Evolutionary conservation across 2,888 invertebrate genomes (phyloP).

Genomic region (Chironomus riparius): DNA sequence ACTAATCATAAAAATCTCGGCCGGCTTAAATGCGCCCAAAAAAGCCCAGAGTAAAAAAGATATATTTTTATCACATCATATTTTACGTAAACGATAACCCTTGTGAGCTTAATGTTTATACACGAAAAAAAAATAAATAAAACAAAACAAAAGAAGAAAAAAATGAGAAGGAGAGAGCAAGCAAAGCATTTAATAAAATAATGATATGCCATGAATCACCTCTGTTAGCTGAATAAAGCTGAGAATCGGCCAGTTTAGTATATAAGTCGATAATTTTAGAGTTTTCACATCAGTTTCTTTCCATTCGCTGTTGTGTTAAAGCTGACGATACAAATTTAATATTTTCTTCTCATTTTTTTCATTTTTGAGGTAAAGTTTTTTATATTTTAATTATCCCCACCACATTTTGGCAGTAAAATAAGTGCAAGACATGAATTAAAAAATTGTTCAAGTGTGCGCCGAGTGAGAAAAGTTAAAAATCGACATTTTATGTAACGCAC

Average conservation of each 20-base stretch:
- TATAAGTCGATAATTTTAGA: constrained; percentile 24
- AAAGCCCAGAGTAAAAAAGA: too few species aligned
- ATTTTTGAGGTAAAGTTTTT: background rate
- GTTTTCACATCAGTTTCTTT: constrained; percentile 26
- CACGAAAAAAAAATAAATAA: too few species aligned
- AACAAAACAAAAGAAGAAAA: background rate
- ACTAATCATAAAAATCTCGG: too few species aligned
- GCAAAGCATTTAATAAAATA: background rate
- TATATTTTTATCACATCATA: too few species aligned
- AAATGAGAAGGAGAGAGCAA: background rate
- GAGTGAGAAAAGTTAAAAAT: background rate
- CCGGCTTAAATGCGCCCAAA: too few species aligned
- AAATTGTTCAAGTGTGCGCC: background rate
- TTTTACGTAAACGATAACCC: constrained; percentile 21
- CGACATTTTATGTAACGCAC: background rate
- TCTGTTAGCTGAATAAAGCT: constrained; percentile 24
- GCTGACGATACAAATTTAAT: background rate
- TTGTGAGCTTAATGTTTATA: background rate
- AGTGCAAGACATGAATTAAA: too few species aligned
- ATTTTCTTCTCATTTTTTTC: background rate
- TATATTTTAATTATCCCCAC: background rate
- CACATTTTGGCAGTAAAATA: background rate
- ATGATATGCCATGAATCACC: constrained; percentile 24
- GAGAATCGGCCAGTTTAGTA: constrained; percentile 23
- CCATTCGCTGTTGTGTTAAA: constrained; percentile 13